Base-by-base conservation (phyloP, 2,888 invertebrate species). In the Lasioglossum marginatum region DNA sequence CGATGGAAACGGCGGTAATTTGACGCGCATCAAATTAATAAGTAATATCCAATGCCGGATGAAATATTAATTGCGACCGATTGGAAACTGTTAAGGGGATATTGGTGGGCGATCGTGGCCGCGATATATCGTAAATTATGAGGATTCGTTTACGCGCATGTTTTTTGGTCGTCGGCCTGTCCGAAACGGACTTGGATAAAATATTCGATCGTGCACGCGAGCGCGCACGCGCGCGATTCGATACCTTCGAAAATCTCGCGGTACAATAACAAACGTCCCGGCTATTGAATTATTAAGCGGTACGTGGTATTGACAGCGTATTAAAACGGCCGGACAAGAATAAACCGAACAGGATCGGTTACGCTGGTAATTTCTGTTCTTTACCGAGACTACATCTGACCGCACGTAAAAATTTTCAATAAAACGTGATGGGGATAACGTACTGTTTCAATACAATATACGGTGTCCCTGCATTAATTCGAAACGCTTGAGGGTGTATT, bases 31-130 rank as follows among this genome's bases (percentile, higher is more conserved):
- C 75, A 63, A 86, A 87, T 86, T 83, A 79, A 76, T 86, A 86
- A 83, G 78, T 83, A 83, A 86, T 78, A 81, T 63, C 76, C n/a
- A 68, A 40, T 40, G 8, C 37, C 19, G 52, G 14, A n/a, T 75
- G 79, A 81, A 82, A 77, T 74, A 80, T 85, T 87, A 87, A 86
- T 86, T 86, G 72, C 81, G 19, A 77, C 72, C 78, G 79, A 86
- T 79, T 66, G 79, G 63, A 70, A 81, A 60, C 43, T 34, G 76
- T 80, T 82, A 76, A 23, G 12, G 73, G 52, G 40, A 40, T 73
- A 52, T 37, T 52, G 63, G 48, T n/a, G 71, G 70, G n/a, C 70
- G 12, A 3, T 37, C n/a, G n/a, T 34, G 68, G 27, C 73, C 43
- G 34, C 45, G n/a, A 76, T 72, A 63, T 34, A 34, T 1, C 1